Base-by-base conservation (phyloP, 2,113 vertebrate species). In the Illadopsis cleaveri region DNA sequence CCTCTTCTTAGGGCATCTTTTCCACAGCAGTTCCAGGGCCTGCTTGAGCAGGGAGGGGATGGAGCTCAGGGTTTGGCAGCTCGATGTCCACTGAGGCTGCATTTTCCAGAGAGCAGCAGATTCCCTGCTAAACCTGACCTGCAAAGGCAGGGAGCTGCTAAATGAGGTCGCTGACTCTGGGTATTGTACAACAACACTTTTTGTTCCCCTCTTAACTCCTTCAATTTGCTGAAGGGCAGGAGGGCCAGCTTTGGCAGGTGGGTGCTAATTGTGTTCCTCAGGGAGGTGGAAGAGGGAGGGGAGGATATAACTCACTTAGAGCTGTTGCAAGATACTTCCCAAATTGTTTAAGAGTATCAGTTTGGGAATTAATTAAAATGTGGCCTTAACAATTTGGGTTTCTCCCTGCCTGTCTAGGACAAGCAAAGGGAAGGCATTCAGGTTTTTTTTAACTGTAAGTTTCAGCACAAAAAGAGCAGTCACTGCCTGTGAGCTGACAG, bases 341-440 rank as follows among this genome's bases (percentile, higher is more conserved):
- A 50, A 45, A 84, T 37, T 28, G 28, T 51, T 37, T n/a, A 33
- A 31, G 81, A 23, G 66, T 27, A 75, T 70, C 31, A 58, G 14
- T 45, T 78, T 82, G 35, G 38, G 57, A 33, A 66, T 82, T 85
- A 78, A 90, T 79, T 88, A 93, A 86, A 81, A 77, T 48, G 35
- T 1, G 33, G 27, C 25, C 27, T 42, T 33, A 71, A 47, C 28
- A 62, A 38, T 56, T 71, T 45, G 17, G 38, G 30, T 35, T 72
- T 90, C 47, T 95, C 33, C 31, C 21, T 86, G 31, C 5, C 2
- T 37, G 27, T 60, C 35, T 22, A 56, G 53, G 48, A 35, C 27
- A 86, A 90, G 53, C 10, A 24, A 5, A 47, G 65, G 14, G 14
- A 85, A 85, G 17, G 22, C 51, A 40, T 58, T 60, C 40, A 27